Percentiles rank a stretch among this genome's conserved stretches.
Conservation (phyloP, 2,113 vertebrate species). For the Protobothrops mucrosquamatus region DNA sequence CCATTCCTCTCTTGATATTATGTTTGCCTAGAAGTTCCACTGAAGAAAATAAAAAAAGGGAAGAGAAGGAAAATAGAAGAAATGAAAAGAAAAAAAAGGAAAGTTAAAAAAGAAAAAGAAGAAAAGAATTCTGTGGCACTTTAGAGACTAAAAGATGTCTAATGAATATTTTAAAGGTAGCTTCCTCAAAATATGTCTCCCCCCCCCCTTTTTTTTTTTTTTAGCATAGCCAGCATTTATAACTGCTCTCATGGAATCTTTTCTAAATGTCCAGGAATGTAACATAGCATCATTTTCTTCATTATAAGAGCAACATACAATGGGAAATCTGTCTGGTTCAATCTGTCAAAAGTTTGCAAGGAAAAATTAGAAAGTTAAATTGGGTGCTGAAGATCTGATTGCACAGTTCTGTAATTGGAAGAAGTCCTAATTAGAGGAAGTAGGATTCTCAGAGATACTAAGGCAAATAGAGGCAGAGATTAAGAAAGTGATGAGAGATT, state of each 20-base stretch:
- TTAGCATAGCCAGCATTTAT: not conserved
- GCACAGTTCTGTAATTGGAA: not conserved
- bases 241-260: not conserved
- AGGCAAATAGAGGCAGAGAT: not conserved
- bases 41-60: not conserved
- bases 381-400: not conserved
- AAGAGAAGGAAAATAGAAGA: not conserved
- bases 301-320: not conserved
- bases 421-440: not conserved
- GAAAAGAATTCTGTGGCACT: not conserved
- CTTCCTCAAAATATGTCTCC: not conserved
- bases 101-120: not conserved
- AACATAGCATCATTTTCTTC: not conserved
- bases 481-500: not conserved
- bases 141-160: not conserved
- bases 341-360: not conserved
- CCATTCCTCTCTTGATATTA: not conserved
- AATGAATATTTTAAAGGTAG: not conserved
- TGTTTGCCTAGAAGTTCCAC: not conserved
- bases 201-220: too few species aligned
- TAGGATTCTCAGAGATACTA: not conserved
- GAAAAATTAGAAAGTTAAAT: not conserved
- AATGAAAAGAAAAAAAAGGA: not conserved
- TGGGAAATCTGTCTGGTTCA: not conserved
- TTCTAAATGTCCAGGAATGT: not conserved